phyloP scores from a whole-genome alignment of 2,113 vertebrate genomes.

The Labeo catla region DNA sequence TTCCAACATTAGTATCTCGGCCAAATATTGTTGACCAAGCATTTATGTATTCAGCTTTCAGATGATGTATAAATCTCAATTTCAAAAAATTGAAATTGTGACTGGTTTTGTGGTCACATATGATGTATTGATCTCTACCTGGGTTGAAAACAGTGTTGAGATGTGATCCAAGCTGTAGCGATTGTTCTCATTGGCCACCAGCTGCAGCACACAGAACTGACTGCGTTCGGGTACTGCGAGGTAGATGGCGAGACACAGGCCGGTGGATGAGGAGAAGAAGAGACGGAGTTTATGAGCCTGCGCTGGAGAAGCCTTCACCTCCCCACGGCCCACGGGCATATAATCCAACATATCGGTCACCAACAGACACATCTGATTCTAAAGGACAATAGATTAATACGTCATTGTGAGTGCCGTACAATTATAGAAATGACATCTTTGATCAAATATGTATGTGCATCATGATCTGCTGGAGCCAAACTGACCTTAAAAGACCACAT shows the following conservation, averaged over 20 bases:
- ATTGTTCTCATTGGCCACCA: slow-evolving; percentile 84
- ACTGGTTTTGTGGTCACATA: too few relatives aligned
- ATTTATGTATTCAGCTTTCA: too few relatives aligned
- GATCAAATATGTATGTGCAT: not conserved
- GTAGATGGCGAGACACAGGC: slow-evolving; percentile 86
- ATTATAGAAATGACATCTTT: not conserved
- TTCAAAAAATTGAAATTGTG: too few relatives aligned
- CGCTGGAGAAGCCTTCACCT: slow-evolving; percentile 76
- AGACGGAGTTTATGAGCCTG: slow-evolving; percentile 83
- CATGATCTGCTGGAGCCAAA: not conserved
- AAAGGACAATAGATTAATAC: not conserved
- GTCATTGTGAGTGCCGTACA: not conserved
- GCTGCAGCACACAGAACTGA: slow-evolving; percentile 93
- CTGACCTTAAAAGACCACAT: slow-evolving; percentile 95
- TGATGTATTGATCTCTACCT: slow-evolving; percentile 74
- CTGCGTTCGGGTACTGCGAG: slow-evolving; percentile 83
- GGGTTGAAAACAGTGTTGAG: slow-evolving; percentile 86
- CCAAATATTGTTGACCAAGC: too few relatives aligned
- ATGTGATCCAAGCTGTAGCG: slow-evolving; percentile 92
- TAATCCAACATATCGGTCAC: slow-evolving; percentile 89
- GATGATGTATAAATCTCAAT: too few relatives aligned
- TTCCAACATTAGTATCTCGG: too few relatives aligned
- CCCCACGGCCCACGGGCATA: slow-evolving; percentile 80
- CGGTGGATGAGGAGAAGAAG: slow-evolving; percentile 81
- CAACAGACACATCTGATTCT: slow-evolving; percentile 93